phyloP scores from a whole-genome alignment of 2,797 vertebrate species.

The Cygnus olor region DNA sequence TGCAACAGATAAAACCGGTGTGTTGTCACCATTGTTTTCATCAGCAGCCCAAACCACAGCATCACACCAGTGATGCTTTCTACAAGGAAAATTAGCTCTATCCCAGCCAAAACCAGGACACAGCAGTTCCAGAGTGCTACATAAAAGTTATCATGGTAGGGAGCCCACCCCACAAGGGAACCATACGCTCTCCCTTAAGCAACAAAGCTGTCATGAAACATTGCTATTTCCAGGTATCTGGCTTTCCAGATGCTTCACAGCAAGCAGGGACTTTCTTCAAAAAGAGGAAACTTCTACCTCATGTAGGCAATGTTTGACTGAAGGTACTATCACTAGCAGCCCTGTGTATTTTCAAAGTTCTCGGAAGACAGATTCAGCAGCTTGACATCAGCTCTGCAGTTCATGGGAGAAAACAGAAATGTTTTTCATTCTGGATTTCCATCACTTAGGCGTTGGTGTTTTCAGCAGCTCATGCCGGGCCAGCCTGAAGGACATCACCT shows the following conservation, averaged over 20 bases:
- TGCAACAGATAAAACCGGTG: too few species aligned
- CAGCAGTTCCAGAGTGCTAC: background rate
- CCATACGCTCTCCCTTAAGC: background rate
- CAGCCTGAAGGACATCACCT: background rate
- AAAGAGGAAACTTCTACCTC: background rate
- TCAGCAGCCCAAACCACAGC: too few species aligned
- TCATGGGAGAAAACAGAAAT: background rate
- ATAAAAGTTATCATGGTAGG: background rate
- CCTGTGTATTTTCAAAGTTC: background rate
- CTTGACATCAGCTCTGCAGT: background rate
- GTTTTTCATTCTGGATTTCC: background rate
- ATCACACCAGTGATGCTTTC: too few species aligned
- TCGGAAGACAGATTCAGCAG: background rate
- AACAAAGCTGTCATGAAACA: background rate
- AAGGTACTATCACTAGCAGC: background rate
- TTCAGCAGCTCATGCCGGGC: background rate
- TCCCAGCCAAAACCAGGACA: too few species aligned
- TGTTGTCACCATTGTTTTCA: too few species aligned
- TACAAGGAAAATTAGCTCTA: too few species aligned
- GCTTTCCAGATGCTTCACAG: background rate
- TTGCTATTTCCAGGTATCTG: background rate
- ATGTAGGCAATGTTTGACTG: background rate
- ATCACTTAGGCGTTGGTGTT: background rate
- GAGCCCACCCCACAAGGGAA: background rate
- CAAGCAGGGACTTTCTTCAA: background rate